A percentile compares a stretch with the other conserved stretches of the same genome.
These are phyloP conservation scores for Machimus rusticus DNA, from an alignment of 2,888 invertebrate genomes.

Conservation along the genomic window DNA sequence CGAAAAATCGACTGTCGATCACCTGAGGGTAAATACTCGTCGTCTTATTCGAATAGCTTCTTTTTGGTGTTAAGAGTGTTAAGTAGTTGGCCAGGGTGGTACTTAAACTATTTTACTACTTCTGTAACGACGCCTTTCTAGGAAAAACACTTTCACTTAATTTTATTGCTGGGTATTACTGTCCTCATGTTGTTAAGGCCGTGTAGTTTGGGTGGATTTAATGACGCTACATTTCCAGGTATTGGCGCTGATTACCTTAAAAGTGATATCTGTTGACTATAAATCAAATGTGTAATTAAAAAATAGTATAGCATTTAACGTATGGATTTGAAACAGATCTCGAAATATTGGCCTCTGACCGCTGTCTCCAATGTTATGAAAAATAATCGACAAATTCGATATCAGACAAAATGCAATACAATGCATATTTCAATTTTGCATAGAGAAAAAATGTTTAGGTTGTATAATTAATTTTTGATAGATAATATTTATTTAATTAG, in stretches of 20 bases:
- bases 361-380: no score
- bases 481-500: no score
- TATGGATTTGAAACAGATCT: background rate
- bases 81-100: background rate
- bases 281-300: background rate
- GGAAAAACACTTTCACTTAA: conserved; percentile 11
- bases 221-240: background rate
- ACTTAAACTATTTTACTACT: background rate
- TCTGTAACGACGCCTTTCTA: background rate
- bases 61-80: background rate
- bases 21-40: background rate
- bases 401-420: no score
- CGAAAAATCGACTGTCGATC: background rate
- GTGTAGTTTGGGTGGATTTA: background rate
- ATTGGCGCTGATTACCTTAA: background rate
- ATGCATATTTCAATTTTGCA: no score
- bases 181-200: background rate
- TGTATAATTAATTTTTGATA: no score
- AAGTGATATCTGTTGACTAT: background rate
- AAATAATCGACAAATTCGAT: no score
- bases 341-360: no score
- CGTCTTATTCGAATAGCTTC: background rate
- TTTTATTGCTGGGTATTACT: background rate
- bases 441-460: no score
- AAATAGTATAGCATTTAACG: background rate